phyloP scores from a whole-genome alignment of 2,113 vertebrate genomes.

The Eolophus roseicapilla region DNA sequence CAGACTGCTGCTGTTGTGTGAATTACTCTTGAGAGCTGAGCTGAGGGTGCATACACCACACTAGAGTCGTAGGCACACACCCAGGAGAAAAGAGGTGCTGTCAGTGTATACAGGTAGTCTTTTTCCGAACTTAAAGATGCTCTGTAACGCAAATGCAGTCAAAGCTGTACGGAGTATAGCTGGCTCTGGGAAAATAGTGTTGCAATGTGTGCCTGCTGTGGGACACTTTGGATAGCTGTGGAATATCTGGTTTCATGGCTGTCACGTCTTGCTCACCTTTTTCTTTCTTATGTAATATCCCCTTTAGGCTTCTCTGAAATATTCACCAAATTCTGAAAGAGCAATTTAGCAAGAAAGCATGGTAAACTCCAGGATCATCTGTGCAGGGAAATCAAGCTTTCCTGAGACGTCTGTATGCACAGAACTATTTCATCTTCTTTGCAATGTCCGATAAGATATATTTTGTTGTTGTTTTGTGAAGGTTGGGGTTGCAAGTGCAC shows the following conservation, averaged over 20 bases:
- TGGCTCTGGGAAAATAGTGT: neutral
- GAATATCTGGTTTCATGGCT: fast-evolving
- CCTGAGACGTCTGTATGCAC: neutral
- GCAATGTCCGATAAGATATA: fast-evolving
- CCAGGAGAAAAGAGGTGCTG: neutral
- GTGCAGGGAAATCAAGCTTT: neutral
- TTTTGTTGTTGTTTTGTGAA: neutral
- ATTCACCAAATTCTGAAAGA: neutral
- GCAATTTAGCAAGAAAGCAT: neutral
- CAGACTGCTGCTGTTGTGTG: neutral
- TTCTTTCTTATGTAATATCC: neutral
- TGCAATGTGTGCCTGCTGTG: neutral
- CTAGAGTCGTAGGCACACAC: neutral
- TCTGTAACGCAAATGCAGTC: neutral
- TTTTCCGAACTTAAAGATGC: neutral
- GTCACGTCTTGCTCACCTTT: neutral
- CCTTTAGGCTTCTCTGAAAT: neutral
- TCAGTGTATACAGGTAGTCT: fast-evolving
- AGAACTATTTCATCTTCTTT: neutral
- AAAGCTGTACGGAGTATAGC: neutral
- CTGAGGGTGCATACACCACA: fast-evolving
- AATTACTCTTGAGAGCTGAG: neutral
- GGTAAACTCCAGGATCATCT: neutral
- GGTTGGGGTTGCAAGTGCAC: neutral
- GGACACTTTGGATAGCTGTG: neutral